Percentiles rank a stretch among this genome's conserved stretches.
Evolutionary conservation across 2,888 invertebrate genomes (phyloP).

Genomic region (Xestia rhomboidea): DNA sequence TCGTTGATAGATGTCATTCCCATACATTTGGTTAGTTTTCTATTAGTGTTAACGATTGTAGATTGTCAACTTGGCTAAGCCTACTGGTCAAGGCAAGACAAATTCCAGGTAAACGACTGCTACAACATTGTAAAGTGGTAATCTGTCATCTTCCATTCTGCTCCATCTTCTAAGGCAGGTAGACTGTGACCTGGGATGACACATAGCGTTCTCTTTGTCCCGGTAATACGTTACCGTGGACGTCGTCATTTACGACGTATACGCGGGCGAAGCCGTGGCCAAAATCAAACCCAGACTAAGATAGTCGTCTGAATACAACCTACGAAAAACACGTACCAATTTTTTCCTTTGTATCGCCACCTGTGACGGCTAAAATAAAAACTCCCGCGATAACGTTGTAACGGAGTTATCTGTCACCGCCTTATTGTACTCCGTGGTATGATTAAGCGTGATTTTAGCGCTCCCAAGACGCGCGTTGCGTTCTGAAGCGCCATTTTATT

Average conservation of each 20-base stretch:
- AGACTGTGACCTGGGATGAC: neutral
- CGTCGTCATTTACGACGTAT: neutral
- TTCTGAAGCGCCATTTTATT: constrained; percentile 42
- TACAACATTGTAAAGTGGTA: constrained; percentile 21
- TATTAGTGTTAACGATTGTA: too few species aligned
- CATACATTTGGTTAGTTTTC: too few species aligned
- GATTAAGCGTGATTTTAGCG: constrained; percentile 62
- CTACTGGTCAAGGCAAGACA: too few species aligned
- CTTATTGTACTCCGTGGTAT: constrained; percentile 58
- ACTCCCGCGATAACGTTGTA: constrained; percentile 12
- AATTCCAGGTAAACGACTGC: constrained; percentile 13
- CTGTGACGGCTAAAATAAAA: constrained; percentile 43
- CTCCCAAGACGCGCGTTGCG: constrained; percentile 50
- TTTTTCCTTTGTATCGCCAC: constrained; percentile 16
- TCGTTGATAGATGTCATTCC: too few species aligned
- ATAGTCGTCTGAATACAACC: neutral
- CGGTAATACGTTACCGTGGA: neutral
- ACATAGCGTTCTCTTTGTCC: too few species aligned
- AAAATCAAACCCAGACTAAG: neutral
- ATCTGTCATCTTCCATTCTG: constrained; percentile 52
- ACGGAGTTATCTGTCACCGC: constrained; percentile 44
- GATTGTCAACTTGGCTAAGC: too few species aligned
- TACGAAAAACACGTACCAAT: neutral
- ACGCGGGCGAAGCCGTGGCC: neutral
- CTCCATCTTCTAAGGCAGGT: constrained; percentile 26